These are phyloP conservation scores for Acronicta alni DNA, from an alignment of 2,888 invertebrate genomes.

Conservation along the genomic window DNA sequence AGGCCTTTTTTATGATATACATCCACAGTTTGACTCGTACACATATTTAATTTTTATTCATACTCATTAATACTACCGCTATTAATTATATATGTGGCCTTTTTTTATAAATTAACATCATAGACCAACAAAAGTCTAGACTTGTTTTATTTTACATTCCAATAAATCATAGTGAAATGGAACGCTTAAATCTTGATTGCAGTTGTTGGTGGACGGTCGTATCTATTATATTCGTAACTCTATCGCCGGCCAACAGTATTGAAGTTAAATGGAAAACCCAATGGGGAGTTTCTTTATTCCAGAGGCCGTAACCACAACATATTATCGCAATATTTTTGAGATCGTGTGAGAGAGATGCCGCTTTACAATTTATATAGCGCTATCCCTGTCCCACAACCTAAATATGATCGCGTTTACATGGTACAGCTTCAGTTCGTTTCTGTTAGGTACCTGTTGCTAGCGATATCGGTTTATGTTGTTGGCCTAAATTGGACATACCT, in stretches of 20 bases:
- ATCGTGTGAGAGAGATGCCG: too few species aligned
- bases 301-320: not conserved
- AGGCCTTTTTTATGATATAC: too few species aligned
- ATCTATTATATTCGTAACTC: slow-evolving; percentile 19
- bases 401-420: too few species aligned
- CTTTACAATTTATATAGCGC: too few species aligned
- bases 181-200: slow-evolving; percentile 43
- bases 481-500: slow-evolving; percentile 11
- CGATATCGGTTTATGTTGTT: slow-evolving; percentile 5
- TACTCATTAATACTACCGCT: too few species aligned
- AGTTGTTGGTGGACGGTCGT: slow-evolving; percentile 13
- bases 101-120: slow-evolving; percentile 11
- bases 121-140: slow-evolving; percentile 20
- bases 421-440: slow-evolving; percentile 1
- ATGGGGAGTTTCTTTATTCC: slow-evolving; percentile 27
- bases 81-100: not conserved
- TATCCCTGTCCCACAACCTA: too few species aligned
- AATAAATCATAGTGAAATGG: slow-evolving; percentile 26
- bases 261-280: slow-evolving; percentile 47
- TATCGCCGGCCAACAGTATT: slow-evolving; percentile 35
- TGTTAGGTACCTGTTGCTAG: slow-evolving; percentile 24
- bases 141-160: slow-evolving; percentile 26
- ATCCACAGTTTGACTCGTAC: too few species aligned
- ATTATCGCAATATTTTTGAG: too few species aligned
- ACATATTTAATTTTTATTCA: too few species aligned